Evolutionary conservation across 2,888 invertebrate genomes (phyloP).

Genomic region (Ypsolopha scabrella): DNA sequence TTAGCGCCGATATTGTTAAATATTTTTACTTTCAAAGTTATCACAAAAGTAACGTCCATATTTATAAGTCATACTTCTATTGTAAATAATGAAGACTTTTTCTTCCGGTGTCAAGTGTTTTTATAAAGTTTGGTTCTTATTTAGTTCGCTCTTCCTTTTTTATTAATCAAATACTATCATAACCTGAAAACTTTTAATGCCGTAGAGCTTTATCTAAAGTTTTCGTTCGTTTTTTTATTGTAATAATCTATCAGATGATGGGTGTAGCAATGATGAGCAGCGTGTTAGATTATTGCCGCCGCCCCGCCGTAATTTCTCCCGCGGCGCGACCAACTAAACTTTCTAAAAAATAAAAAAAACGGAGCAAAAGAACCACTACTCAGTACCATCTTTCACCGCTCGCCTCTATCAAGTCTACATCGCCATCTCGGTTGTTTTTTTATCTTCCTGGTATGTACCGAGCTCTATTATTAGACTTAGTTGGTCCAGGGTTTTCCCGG

Average conservation of each 20-base stretch:
- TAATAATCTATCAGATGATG: conserved; percentile 39
- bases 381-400: conserved; percentile 62
- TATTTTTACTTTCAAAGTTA: conserved; percentile 20
- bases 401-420: conserved; percentile 6
- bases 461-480: neutral
- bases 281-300: conserved; percentile 28
- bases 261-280: conserved; percentile 45
- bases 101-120: neutral
- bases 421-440: conserved; percentile 18
- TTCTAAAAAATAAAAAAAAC: conserved; percentile 64
- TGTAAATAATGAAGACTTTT: neutral
- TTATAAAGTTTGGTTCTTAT: conserved; percentile 23
- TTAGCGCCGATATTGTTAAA: conserved; percentile 46
- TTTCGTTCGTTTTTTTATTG: conserved; percentile 13
- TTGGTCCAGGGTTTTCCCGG: neutral
- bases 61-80: conserved; percentile 34
- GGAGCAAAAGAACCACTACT: conserved; percentile 60
- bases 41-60: conserved; percentile 38
- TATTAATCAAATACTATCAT: too few species aligned
- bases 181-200: neutral
- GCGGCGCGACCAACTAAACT: conserved; percentile 59
- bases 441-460: conserved; percentile 3
- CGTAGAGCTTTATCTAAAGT: conserved; percentile 2
- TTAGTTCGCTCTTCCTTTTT: neutral
- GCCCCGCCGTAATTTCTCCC: conserved; percentile 56